These are phyloP conservation scores for Telmatochromis brachygnathus DNA, from an alignment of 2,113 vertebrate species.

Conservation along the genomic window DNA sequence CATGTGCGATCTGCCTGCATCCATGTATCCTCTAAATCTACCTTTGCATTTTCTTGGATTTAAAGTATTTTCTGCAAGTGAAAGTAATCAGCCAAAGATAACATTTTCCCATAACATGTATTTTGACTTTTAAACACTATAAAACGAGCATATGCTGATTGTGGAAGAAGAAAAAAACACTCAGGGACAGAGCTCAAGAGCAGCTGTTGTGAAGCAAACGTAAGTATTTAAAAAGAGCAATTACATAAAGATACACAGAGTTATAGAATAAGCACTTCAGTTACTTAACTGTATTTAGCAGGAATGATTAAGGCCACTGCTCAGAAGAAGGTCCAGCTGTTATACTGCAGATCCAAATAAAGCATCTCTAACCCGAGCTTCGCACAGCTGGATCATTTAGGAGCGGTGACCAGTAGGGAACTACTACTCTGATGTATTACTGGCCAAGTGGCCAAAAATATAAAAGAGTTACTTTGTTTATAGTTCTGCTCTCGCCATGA, in stretches of 20 bases:
- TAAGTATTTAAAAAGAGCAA: neutral
- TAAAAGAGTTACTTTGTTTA: neutral
- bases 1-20: neutral
- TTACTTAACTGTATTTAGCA: neutral
- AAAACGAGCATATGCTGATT: conserved; percentile 10
- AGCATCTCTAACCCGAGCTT: neutral
- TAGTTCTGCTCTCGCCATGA: neutral
- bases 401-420: neutral
- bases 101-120: conserved; percentile 5
- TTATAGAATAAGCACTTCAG: neutral
- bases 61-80: neutral
- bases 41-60: neutral
- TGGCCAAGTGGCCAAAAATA: neutral
- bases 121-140: neutral
- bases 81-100: neutral
- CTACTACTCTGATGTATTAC: neutral
- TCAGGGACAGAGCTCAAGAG: neutral
- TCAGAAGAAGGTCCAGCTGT: neutral
- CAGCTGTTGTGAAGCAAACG: conserved; percentile 13
- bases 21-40: neutral
- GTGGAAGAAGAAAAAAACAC: neutral
- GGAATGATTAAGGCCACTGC: neutral
- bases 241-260: neutral
- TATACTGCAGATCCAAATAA: neutral
- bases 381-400: neutral